These are phyloP conservation scores for Cephus cinctus DNA, from an alignment of 1,140 invertebrate genomes.

Conservation along the genomic window DNA sequence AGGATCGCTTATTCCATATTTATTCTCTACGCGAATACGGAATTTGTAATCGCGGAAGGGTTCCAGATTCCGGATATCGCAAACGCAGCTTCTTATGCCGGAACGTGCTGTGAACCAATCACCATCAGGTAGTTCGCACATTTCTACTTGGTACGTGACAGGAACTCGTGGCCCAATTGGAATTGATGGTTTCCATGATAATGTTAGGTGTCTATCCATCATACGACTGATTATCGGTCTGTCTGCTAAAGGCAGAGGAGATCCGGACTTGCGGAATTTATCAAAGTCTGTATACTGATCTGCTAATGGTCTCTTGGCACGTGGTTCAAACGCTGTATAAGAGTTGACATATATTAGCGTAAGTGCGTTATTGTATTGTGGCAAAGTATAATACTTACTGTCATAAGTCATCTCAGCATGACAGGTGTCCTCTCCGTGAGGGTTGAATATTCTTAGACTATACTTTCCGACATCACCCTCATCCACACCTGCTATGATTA, in stretches of 20 bases:
- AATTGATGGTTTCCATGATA: slow-evolving; percentile 91
- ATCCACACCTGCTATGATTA: slow-evolving; percentile 73
- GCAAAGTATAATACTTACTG: slow-evolving; percentile 59
- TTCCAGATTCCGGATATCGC: slow-evolving; percentile 79
- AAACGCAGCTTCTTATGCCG: slow-evolving; percentile 79
- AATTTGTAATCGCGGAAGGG: slow-evolving; percentile 91
- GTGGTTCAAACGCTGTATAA: slow-evolving; percentile 65
- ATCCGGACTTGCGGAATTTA: slow-evolving; percentile 76
- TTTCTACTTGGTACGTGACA: slow-evolving; percentile 93
- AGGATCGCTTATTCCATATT: slow-evolving; percentile 95
- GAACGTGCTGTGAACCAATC: slow-evolving; percentile 83
- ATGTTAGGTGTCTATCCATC: slow-evolving; percentile 78
- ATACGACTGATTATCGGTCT: slow-evolving; percentile 86
- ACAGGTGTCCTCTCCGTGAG: slow-evolving; percentile 80
- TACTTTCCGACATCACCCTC: slow-evolving; percentile 81
- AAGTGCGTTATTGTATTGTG: slow-evolving; percentile 6
- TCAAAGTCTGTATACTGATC: slow-evolving; percentile 85
- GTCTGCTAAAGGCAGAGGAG: slow-evolving; percentile 81
- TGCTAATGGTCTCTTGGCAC: slow-evolving; percentile 67
- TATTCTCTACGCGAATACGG: slow-evolving; percentile 91
- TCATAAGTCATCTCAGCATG: slow-evolving; percentile 79
- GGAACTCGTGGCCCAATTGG: slow-evolving; percentile 76
- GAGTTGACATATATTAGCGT: slow-evolving; percentile 1
- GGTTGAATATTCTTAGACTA: slow-evolving; percentile 77
- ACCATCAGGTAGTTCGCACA: slow-evolving; percentile 84